These are phyloP conservation scores for Caenorhabditis wallacei DNA, from an alignment of 2,888 invertebrate genomes.

Conservation along the genomic window DNA sequence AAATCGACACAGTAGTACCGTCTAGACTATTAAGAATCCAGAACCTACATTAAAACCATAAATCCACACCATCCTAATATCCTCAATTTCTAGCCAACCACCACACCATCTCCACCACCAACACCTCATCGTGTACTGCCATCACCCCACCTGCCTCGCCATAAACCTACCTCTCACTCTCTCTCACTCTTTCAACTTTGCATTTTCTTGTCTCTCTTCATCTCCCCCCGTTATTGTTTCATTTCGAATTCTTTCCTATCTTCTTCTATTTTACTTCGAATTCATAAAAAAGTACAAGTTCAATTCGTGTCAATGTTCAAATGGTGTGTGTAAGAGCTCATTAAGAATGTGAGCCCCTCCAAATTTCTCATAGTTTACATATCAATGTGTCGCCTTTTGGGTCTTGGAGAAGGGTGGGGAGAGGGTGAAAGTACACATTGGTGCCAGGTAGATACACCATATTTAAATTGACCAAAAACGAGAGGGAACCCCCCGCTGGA, in stretches of 20 bases:
- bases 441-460: background rate
- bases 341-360: background rate
- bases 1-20: no score
- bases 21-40: no score
- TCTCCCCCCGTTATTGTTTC: background rate
- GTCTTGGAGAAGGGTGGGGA: background rate
- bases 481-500: background rate
- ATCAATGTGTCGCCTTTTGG: background rate
- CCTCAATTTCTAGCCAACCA: conserved; percentile 3
- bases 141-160: background rate
- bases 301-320: background rate
- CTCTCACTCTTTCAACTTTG: background rate
- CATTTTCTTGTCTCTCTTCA: background rate
- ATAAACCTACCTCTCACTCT: background rate
- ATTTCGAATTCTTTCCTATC: background rate
- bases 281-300: background rate
- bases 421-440: background rate
- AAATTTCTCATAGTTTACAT: background rate
- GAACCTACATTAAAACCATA: no score
- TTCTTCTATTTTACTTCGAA: background rate
- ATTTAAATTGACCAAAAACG: background rate
- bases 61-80: no score
- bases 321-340: background rate
- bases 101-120: background rate
- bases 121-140: background rate